phyloP scores from a whole-genome alignment of 2,888 invertebrate species.

The Drosophila putrida region DNA sequence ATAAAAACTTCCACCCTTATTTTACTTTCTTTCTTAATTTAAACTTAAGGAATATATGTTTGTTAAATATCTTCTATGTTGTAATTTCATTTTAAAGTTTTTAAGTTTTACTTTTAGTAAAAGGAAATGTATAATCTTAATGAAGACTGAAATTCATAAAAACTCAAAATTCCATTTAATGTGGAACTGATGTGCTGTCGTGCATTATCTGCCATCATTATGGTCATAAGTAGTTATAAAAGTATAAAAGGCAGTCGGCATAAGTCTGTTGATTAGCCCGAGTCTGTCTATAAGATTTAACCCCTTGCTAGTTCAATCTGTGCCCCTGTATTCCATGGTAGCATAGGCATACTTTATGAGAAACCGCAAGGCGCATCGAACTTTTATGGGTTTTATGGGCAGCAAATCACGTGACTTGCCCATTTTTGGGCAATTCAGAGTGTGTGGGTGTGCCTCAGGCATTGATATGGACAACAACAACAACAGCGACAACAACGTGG shows the following conservation, averaged over 20 bases:
- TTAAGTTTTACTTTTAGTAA: neutral
- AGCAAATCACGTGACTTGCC: slow-evolving; percentile 75
- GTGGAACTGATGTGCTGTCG: slow-evolving; percentile 23
- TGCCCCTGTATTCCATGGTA: neutral
- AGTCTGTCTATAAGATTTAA: slow-evolving; percentile 22
- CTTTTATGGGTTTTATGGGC: slow-evolving; percentile 65
- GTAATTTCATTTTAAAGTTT: neutral
- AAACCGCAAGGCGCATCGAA: slow-evolving; percentile 58
- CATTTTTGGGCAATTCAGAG: slow-evolving; percentile 61
- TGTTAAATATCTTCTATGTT: neutral
- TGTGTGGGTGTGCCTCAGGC: slow-evolving; percentile 66
- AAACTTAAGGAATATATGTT: neutral
- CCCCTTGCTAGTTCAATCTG: slow-evolving; percentile 32
- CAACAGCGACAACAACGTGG: slow-evolving; percentile 1
- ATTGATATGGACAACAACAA: slow-evolving; percentile 30
- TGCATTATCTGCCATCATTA: slow-evolving; percentile 63
- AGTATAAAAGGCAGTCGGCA: slow-evolving; percentile 30
- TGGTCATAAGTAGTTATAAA: slow-evolving; percentile 40
- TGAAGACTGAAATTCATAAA: neutral
- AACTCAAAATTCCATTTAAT: neutral
- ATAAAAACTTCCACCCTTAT: too few species aligned
- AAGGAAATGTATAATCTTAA: neutral
- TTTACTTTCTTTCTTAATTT: too few species aligned
- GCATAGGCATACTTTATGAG: slow-evolving; percentile 17
- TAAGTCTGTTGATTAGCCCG: slow-evolving; percentile 46